Evolutionary conservation across 2,888 invertebrate genomes (phyloP).

Genomic region (Baccha elongata): DNA sequence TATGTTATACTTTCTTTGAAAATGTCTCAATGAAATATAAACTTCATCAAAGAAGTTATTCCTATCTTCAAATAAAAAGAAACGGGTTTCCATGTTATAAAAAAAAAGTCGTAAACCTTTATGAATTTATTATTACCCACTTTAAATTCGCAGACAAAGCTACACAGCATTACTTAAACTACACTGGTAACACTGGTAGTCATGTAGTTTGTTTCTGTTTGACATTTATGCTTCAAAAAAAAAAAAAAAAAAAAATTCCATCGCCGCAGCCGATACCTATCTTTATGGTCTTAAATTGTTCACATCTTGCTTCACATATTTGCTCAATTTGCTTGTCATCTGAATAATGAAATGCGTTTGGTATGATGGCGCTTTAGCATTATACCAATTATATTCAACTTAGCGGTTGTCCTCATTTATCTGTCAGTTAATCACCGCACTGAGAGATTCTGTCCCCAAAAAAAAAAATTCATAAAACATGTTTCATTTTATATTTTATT

Average conservation of each 20-base stretch:
- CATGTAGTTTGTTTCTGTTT: not conserved
- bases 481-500: not conserved
- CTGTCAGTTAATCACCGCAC: slow-evolving; percentile 55
- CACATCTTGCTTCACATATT: slow-evolving; percentile 66
- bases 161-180: slow-evolving; percentile 3
- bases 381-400: slow-evolving; percentile 46
- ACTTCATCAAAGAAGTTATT: slow-evolving; percentile 3
- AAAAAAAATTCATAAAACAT: not conserved
- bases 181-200: slow-evolving; percentile 60
- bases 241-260: too few species aligned
- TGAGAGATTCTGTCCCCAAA: slow-evolving; percentile 49
- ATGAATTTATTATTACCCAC: slow-evolving; percentile 50
- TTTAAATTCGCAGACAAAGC: slow-evolving; percentile 2
- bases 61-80: not conserved
- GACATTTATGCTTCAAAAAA: slow-evolving; percentile 47
- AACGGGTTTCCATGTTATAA: not conserved
- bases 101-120: slow-evolving; percentile 50
- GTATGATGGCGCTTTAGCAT: slow-evolving; percentile 41
- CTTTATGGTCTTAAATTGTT: slow-evolving; percentile 70
- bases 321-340: slow-evolving; percentile 64
- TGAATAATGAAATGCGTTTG: slow-evolving; percentile 55
- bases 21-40: slow-evolving; percentile 18
- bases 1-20: slow-evolving; percentile 2
- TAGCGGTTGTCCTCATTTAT: slow-evolving; percentile 64
- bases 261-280: slow-evolving; percentile 61